phyloP scores from a whole-genome alignment of 2,797 vertebrate genomes.

The Gobio occitaniae region DNA sequence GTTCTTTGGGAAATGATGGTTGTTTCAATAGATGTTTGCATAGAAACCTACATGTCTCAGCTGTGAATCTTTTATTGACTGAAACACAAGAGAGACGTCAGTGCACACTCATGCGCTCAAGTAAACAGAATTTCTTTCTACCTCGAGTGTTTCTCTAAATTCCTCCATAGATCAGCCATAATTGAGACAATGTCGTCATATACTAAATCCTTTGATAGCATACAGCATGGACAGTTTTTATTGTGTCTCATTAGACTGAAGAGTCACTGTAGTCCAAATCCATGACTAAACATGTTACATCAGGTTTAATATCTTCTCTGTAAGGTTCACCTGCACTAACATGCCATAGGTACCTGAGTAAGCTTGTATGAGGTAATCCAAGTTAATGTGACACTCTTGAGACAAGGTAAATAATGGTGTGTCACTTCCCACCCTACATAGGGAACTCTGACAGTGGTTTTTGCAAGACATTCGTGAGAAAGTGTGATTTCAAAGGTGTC shows the following conservation, averaged over 20 bases:
- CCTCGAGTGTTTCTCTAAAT: background rate
- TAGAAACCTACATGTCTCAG: slow-evolving; percentile 13
- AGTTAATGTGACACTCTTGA: slow-evolving; percentile 12
- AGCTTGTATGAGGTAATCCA: background rate
- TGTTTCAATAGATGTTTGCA: background rate
- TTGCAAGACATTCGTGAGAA: slow-evolving; percentile 15
- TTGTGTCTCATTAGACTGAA: slow-evolving; percentile 32
- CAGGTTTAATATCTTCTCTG: slow-evolving; percentile 30
- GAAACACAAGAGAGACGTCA: background rate
- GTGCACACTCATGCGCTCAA: background rate
- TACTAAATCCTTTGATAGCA: background rate
- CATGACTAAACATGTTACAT: slow-evolving; percentile 19
- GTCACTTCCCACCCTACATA: slow-evolving; percentile 13
- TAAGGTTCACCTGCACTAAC: slow-evolving; percentile 10
- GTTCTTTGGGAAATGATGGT: background rate
- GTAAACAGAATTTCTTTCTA: slow-evolving; percentile 14
- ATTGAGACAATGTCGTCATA: slow-evolving; percentile 4
- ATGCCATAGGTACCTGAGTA: background rate
- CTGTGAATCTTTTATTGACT: slow-evolving; percentile 6
- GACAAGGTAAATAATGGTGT: background rate
- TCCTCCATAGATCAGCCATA: background rate
- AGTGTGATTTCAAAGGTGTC: background rate
- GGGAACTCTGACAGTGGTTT: background rate
- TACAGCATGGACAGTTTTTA: background rate
- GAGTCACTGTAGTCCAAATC: slow-evolving; percentile 21